Conservation (phyloP, 92 coral and sea anemone species). For the Ricordea florida region DNA sequence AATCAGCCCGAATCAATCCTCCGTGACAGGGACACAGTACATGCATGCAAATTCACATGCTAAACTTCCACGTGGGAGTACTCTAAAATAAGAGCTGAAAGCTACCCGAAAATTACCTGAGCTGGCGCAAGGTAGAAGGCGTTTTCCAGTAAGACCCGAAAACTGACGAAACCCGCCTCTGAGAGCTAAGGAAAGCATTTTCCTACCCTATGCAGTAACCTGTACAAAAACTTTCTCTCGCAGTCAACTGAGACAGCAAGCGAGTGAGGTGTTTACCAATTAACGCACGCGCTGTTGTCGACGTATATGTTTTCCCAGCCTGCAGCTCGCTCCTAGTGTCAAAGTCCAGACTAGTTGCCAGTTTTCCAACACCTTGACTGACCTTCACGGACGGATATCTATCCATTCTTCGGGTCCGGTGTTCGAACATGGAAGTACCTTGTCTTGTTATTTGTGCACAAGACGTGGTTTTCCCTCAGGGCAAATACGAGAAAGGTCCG, state of each 20-base stretch:
- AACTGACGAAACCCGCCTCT: constrained; percentile 70
- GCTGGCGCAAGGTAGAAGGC: constrained; percentile 49
- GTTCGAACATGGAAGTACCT: too few species aligned
- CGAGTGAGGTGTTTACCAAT: constrained; percentile 27
- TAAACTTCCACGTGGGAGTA: constrained; percentile 26
- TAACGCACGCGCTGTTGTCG: constrained; percentile 86
- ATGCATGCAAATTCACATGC: too few species aligned
- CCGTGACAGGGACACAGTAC: too few species aligned
- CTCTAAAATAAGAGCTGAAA: not conserved
- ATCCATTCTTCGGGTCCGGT: too few species aligned
- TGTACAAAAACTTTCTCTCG: not conserved
- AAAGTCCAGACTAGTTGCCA: constrained; percentile 47
- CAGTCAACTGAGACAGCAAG: not conserved
- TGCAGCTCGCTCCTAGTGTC: constrained; percentile 37
- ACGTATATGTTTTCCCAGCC: constrained; percentile 70
- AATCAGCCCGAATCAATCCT: too few species aligned
- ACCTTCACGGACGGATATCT: constrained; percentile 15
- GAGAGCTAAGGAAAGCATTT: constrained; percentile 79
- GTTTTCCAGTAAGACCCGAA: constrained; percentile 58
- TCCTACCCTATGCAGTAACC: constrained; percentile 1
- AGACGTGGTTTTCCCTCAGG: constrained; percentile 52
- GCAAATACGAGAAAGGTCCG: constrained; percentile 32
- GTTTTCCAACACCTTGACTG: constrained; percentile 2
- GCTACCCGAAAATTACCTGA: constrained; percentile 34
- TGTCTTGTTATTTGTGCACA: constrained; percentile 48